A percentile compares a stretch with the other conserved stretches of the same genome.
Conservation (phyloP, 2,797 vertebrate species). For the Melanotaenia maccullochi region DNA sequence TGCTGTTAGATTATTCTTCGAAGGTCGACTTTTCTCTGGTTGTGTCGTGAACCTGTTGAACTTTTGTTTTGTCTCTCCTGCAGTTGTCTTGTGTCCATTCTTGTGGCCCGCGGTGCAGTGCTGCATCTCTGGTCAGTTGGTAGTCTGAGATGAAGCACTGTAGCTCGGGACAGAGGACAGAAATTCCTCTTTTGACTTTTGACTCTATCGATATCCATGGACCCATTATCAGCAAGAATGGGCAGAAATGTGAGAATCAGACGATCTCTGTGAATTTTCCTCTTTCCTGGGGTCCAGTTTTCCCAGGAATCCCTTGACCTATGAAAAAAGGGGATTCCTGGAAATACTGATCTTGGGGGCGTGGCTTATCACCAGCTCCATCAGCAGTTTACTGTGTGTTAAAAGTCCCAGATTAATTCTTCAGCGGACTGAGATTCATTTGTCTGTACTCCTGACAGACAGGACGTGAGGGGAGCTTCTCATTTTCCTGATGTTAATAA, state of each 20-base stretch:
- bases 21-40: too few relatives aligned
- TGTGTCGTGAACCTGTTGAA: background rate
- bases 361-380: slow-evolving; percentile 80
- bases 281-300: slow-evolving; percentile 99
- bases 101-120: slow-evolving; percentile 98
- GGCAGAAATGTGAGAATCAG: too few relatives aligned
- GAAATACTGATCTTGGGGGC: slow-evolving; percentile 99
- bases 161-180: slow-evolving; percentile 94
- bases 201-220: background rate
- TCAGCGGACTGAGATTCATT: too few relatives aligned
- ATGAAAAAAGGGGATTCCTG: slow-evolving; percentile 97
- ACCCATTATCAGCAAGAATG: background rate
- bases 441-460: too few relatives aligned
- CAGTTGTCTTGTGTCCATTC: slow-evolving; percentile 34
- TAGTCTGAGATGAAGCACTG: slow-evolving; percentile 99
- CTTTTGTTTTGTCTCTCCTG: background rate
- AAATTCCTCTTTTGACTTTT: background rate
- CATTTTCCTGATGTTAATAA: too few relatives aligned
- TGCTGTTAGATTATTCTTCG: too few relatives aligned
- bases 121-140: slow-evolving; percentile 99
- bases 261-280: slow-evolving; percentile 64
- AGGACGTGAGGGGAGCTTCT: too few relatives aligned
- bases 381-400: background rate
- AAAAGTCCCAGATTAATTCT: too few relatives aligned
- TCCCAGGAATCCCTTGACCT: slow-evolving; percentile 99